These are phyloP conservation scores for Halictus quadricinctus DNA, from an alignment of 2,888 invertebrate genomes.

Conservation along the genomic window DNA sequence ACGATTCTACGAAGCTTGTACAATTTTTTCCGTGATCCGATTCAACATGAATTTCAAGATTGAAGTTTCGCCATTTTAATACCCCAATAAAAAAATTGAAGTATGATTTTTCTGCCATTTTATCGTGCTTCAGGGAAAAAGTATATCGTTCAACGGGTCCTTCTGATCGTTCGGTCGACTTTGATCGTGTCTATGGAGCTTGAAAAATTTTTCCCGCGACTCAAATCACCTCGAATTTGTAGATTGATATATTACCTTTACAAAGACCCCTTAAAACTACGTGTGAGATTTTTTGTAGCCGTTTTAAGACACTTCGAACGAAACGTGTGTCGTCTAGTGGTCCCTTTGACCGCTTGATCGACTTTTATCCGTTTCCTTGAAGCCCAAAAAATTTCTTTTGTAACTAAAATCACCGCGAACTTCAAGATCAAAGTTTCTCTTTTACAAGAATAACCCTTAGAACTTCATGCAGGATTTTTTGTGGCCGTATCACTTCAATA, in stretches of 20 bases:
- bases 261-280: background rate
- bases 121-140: background rate
- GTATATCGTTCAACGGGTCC: background rate
- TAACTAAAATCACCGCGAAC: background rate
- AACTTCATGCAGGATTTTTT: background rate
- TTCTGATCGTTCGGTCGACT: background rate
- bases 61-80: background rate
- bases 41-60: background rate
- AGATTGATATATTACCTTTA: background rate
- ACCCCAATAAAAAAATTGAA: background rate
- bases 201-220: background rate
- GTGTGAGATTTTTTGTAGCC: background rate
- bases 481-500: background rate
- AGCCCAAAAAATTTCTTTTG: background rate
- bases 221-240: background rate
- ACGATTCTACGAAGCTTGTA: background rate
- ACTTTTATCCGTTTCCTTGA: background rate
- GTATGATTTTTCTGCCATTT: background rate
- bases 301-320: background rate
- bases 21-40: background rate
- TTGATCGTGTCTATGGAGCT: background rate
- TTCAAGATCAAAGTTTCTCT: background rate
- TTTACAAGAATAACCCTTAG: background rate
- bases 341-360: background rate
- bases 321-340: background rate